Evolutionary conservation across 1,140 invertebrate species (phyloP).

Genomic region (Anastatus disparis): DNA sequence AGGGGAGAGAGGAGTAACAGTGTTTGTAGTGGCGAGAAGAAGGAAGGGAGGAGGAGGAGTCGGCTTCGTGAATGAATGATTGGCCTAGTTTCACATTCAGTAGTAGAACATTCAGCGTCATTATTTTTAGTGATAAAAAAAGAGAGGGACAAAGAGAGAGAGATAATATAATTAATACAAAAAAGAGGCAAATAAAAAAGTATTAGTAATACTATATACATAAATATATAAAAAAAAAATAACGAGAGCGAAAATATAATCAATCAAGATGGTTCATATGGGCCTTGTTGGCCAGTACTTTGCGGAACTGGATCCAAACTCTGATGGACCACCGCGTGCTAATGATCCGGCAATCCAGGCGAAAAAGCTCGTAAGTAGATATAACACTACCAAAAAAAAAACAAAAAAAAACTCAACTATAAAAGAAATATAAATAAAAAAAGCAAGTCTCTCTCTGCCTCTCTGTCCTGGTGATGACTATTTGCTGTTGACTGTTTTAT

Average conservation of each 20-base stretch:
- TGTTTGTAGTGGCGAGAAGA: conserved; percentile 6
- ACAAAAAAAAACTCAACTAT: too few species aligned
- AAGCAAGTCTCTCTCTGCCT: conserved; percentile 22
- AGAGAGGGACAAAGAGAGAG: too few species aligned
- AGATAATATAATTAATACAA: too few species aligned
- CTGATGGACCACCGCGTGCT: conserved; percentile 45
- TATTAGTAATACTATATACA: too few species aligned
- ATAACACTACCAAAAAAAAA: too few species aligned
- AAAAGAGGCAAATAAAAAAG: too few species aligned
- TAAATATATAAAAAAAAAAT: too few species aligned
- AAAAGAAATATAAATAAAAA: too few species aligned
- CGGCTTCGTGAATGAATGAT: conserved; percentile 11
- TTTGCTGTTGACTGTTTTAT: background rate
- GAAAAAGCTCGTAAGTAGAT: conserved; percentile 53
- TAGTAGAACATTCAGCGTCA: too few species aligned
- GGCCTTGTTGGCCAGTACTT: conserved; percentile 51
- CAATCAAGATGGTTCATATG: conserved; percentile 47
- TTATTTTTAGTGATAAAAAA: too few species aligned
- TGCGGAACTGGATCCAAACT: conserved; percentile 51
- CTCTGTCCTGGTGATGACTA: background rate
- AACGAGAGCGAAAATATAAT: background rate
- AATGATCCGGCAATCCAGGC: conserved; percentile 49
- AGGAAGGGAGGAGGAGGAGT: conserved; percentile 22
- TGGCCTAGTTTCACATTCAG: too few species aligned
- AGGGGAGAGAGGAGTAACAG: background rate